Percentiles rank a stretch among this genome's conserved stretches.
Evolutionary conservation across 2,797 vertebrate genomes (phyloP).

Genomic region (Crocidura indochinensis): DNA sequence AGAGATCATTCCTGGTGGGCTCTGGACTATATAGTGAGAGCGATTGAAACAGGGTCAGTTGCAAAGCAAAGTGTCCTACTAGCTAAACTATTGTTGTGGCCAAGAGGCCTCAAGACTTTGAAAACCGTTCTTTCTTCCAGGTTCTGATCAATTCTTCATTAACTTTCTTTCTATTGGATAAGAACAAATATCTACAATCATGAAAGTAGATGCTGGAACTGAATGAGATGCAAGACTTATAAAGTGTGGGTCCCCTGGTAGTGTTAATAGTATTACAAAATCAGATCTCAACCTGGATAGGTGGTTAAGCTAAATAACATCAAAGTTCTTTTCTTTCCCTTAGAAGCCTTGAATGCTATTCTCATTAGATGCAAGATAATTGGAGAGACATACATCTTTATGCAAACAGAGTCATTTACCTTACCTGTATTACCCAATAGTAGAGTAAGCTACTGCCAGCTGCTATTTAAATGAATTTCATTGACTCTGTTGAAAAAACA

Average conservation of each 20-base stretch:
- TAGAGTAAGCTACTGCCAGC: not conserved
- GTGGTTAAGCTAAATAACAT: not conserved
- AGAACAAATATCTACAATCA: not conserved
- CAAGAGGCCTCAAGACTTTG: not conserved
- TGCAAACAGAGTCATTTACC: not conserved
- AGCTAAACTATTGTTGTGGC: too few relatives aligned
- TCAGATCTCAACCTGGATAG: not conserved
- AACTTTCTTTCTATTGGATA: not conserved
- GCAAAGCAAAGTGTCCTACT: too few relatives aligned
- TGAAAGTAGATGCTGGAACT: not conserved
- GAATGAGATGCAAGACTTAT: not conserved
- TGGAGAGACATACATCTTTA: not conserved
- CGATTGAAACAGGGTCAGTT: too few relatives aligned
- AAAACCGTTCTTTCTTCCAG: not conserved
- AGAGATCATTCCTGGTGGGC: too few relatives aligned
- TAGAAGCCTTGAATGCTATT: not conserved
- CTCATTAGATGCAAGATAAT: not conserved
- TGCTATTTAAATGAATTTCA: constrained; percentile 40
- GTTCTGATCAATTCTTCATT: not conserved
- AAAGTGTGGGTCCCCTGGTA: not conserved
- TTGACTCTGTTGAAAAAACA: constrained; percentile 22
- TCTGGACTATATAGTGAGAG: too few relatives aligned
- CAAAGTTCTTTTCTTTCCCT: not conserved
- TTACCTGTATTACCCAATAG: not conserved
- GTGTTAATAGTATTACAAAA: not conserved